Evolutionary conservation across 2,113 vertebrate species (phyloP).

Genomic region (Chaetorhynchus papuensis): DNA sequence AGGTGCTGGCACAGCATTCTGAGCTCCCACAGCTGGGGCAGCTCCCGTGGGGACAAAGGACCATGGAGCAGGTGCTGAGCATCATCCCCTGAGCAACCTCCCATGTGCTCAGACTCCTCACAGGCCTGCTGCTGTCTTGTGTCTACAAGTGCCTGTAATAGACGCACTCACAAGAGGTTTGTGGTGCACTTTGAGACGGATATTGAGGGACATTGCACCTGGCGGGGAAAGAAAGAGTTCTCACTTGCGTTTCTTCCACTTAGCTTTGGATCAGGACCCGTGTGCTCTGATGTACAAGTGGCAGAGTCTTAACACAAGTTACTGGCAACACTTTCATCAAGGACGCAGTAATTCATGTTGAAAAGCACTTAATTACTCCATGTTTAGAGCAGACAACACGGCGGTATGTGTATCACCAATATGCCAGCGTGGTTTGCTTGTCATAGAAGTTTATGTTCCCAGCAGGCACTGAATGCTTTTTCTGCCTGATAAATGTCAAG

Average conservation of each 20-base stretch:
- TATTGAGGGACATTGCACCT: not conserved
- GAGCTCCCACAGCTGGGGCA: fast-evolving
- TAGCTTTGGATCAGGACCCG: fast-evolving
- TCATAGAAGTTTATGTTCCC: constrained; percentile 15
- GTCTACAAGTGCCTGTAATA: not conserved
- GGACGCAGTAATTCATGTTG: not conserved
- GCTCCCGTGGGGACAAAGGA: not conserved
- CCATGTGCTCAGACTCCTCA: fast-evolving
- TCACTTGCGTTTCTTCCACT: not conserved
- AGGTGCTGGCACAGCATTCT: not conserved
- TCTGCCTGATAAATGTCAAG: constrained; percentile 53
- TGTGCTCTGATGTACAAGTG: not conserved
- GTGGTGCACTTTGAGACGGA: not conserved
- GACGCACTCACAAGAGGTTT: not conserved
- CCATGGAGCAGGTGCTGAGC: not conserved
- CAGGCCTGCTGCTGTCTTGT: not conserved
- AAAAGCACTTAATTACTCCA: constrained; percentile 15
- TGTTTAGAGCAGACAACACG: not conserved
- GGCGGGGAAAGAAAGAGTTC: not conserved
- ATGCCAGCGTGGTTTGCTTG: not conserved
- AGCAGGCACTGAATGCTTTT: not conserved
- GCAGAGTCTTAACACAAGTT: not conserved
- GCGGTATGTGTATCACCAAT: not conserved
- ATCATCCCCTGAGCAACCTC: not conserved
- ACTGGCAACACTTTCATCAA: not conserved